Evolutionary conservation across 1,140 invertebrate species (phyloP).

Genomic region (Notospermus geniculatus): DNA sequence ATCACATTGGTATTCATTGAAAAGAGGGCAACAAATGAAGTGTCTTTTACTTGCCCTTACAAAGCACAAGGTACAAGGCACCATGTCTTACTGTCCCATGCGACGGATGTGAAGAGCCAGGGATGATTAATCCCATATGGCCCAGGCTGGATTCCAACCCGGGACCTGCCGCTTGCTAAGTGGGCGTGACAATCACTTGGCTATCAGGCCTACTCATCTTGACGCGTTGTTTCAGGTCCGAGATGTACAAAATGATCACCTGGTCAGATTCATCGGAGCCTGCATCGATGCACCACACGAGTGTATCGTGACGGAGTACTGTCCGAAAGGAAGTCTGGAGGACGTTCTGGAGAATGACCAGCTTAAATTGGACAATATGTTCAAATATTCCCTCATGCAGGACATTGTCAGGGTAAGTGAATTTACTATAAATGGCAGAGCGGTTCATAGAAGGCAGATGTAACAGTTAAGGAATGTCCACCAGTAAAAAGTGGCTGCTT

Average conservation of each 20-base stretch:
- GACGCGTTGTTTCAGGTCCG: conserved; percentile 71
- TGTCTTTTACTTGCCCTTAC: too few relatives aligned
- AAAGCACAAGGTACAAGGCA: too few relatives aligned
- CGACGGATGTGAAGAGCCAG: too few relatives aligned
- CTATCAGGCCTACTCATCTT: too few relatives aligned
- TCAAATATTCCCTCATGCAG: conserved; percentile 90
- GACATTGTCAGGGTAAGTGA: conserved; percentile 78
- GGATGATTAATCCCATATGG: too few relatives aligned
- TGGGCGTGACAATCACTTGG: too few relatives aligned
- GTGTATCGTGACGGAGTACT: conserved; percentile 91
- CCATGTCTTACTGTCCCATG: too few relatives aligned
- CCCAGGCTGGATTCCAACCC: too few relatives aligned
- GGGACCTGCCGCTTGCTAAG: too few relatives aligned
- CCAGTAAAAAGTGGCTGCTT: too few relatives aligned
- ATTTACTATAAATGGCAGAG: neutral
- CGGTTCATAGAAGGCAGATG: neutral
- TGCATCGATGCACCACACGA: conserved; percentile 74
- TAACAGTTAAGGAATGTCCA: neutral
- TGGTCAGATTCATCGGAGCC: conserved; percentile 91
- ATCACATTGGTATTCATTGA: too few relatives aligned
- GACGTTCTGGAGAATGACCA: conserved; percentile 93
- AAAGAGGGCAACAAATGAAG: too few relatives aligned
- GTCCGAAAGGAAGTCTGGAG: conserved; percentile 90
- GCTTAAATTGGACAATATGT: conserved; percentile 89
- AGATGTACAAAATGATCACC: conserved; percentile 91